Evolutionary conservation across 1,140 invertebrate genomes (phyloP), one percentile per base, ranked within the genome.

Genomic region (Ceratina japonica): DNA sequence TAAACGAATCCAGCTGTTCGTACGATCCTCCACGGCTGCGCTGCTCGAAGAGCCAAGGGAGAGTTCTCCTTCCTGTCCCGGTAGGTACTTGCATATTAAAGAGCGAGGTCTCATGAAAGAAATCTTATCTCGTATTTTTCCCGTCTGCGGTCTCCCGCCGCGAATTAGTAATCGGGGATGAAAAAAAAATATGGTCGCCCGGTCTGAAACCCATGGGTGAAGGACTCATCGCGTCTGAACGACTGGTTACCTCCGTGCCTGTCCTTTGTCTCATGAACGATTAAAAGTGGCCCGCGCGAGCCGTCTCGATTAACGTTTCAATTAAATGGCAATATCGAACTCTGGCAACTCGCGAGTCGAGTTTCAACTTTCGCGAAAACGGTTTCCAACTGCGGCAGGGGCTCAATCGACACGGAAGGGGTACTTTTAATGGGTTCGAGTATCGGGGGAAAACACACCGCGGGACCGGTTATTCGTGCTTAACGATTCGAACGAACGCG

Each of bases 301-400:
- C 79, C 27, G 59, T 54, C 82, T 71, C 75, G 83, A 24, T 59
- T 31, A 79, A 84, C 79, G 70, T 84, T 85, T 58, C 71, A 85
- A 79, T 84, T 61, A 79, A 81, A 80, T 65, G 59, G 52, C 27
- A 58, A n/a, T 62, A 54, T 76, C 37, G 31, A 52, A 68, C 37
- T 44, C 37, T 10, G 37, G 37, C 5, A 44, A 44, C 37, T 44
- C 37, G 37, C 20, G 24, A 71, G 71, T 75, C 81, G 24, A 68
- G 69, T 81, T 65, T 44, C 44, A 44, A 44, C 37, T n/a, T 8
- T 49, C 10, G 13, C 2, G 22, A 52, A 8, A 16, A 22, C 12
- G 22, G n/a, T 18, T 56, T 51, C 44, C 16, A 20, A 24, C 58
- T 37, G 54, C 37, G 24, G 44, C 15, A 2, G 15, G 7, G 20